These are phyloP conservation scores for Clostera curtula DNA, from an alignment of 2,888 invertebrate species.

Conservation along the genomic window DNA sequence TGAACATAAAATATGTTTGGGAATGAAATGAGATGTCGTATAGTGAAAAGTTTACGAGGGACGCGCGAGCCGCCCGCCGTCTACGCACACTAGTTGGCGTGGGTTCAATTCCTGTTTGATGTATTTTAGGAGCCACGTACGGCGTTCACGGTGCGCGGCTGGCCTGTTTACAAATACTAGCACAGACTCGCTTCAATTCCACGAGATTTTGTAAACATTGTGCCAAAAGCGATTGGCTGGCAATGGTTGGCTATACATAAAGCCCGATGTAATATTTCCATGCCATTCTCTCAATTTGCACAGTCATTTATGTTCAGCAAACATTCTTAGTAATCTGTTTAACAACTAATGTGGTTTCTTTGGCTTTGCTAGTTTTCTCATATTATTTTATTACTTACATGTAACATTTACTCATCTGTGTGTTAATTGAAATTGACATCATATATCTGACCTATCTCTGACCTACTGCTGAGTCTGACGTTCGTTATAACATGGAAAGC, in stretches of 20 bases:
- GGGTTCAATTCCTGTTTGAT: conserved; percentile 69
- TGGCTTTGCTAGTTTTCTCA: too few species aligned
- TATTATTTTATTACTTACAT: too few species aligned
- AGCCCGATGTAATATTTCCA: conserved; percentile 16
- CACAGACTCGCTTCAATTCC: conserved; percentile 63
- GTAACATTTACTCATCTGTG: neutral
- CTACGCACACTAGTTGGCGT: conserved; percentile 70
- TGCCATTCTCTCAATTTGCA: conserved; percentile 23
- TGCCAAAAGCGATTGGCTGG: conserved; percentile 53
- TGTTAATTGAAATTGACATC: too few species aligned
- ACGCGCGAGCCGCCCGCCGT: conserved; percentile 56
- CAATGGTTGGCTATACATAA: conserved; percentile 34
- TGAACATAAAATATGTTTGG: conserved; percentile 50
- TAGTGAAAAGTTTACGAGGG: conserved; percentile 64
- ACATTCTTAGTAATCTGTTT: conserved; percentile 25
- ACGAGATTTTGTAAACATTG: conserved; percentile 63
- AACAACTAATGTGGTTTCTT: conserved; percentile 21
- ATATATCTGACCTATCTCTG: too few species aligned
- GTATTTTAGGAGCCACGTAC: conserved; percentile 68
- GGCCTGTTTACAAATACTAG: conserved; percentile 71
- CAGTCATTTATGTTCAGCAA: conserved; percentile 22
- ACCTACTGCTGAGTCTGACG: too few species aligned
- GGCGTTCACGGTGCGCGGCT: conserved; percentile 34
- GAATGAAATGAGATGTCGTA: conserved; percentile 63
- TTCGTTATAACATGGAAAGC: too few species aligned